Evolutionary conservation across 1,140 invertebrate genomes (phyloP).

Genomic region (Phthorimaea operculella): DNA sequence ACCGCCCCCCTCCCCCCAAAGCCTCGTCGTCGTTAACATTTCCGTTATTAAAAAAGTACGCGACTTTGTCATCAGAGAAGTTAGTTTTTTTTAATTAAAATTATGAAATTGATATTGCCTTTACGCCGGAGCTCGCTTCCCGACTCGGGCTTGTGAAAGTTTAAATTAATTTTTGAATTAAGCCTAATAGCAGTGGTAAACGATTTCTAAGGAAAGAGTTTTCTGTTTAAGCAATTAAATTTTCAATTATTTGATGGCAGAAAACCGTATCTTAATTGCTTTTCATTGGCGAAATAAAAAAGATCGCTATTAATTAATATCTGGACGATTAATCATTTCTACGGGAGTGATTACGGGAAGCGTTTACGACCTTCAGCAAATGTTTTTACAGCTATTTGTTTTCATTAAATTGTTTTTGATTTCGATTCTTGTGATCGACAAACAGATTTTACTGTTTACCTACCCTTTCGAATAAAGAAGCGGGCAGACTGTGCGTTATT

Average conservation of each 20-base stretch:
- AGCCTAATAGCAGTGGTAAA: conserved; percentile 65
- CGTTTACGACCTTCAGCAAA: neutral
- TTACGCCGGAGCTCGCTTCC: conserved; percentile 56
- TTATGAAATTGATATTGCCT: conserved; percentile 70
- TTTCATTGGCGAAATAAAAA: conserved; percentile 41
- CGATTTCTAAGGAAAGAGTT: conserved; percentile 65
- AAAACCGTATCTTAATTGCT: conserved; percentile 56
- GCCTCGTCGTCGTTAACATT: conserved; percentile 48
- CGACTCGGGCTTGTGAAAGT: conserved; percentile 62
- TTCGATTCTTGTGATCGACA: too few relatives aligned
- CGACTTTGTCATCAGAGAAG: conserved; percentile 64
- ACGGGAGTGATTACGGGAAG: neutral
- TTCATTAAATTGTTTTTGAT: too few relatives aligned
- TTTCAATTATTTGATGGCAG: conserved; percentile 57
- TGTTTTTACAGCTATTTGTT: neutral
- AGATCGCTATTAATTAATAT: conserved; percentile 11
- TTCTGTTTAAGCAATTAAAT: conserved; percentile 51
- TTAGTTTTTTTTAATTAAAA: conserved; percentile 70
- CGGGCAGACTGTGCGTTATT: too few relatives aligned
- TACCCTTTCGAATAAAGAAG: too few relatives aligned
- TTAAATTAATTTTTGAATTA: conserved; percentile 69
- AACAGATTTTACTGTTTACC: too few relatives aligned
- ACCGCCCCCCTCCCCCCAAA: conserved; percentile 16
- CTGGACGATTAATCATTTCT: conserved; percentile 1
- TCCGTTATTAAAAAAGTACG: conserved; percentile 69